Base-by-base conservation (phyloP, 2,797 vertebrate species). In the Trachops cirrhosus region DNA sequence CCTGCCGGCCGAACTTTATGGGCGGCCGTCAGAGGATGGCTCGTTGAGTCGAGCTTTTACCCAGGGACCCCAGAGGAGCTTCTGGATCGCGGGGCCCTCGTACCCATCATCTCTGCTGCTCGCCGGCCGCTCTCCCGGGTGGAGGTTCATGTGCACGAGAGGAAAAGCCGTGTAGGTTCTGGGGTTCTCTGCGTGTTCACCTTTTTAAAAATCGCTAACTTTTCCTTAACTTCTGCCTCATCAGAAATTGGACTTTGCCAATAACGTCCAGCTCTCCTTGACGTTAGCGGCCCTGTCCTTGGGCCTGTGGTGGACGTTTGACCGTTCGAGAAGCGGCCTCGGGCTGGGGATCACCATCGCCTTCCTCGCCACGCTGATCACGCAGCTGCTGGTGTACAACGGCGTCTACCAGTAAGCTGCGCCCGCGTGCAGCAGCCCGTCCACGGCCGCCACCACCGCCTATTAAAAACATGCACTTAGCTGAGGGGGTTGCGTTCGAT, bases 261-360 rank as follows among this genome's bases (percentile, higher is more conserved):
- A 99, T 98, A 99, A 99, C 3, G 88, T 99, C 80, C 99, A 99
- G 98, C 99, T 99, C 70, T 99, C 99, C 4, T 97, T 99, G 95
- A 99, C 99, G 0, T 98, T 99, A 75, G 99, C 99, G 0, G 99
- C 99, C 85, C 98, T 99, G 80, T 99, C 99, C 1, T 92, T 99
- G 98, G 99, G 99, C 34, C 99, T 99, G 29, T 99, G 99, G 99
- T 99, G 99, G 99, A 99, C 99, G 0, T 99, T 99, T 41, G 99
- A 99, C 97, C 99, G 99, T 39, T 99, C 99, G 92, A 98, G 99
- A 96, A 99, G 99, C 39, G 99, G 99, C 94, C 99, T 99, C 0
- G 99, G 99, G 22, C 99, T 99, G 82, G 99, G 99, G n/a, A 99
- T 99, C 98, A 99, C 99, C 93, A 99, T 99, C 9, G 99, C 99